Percentiles rank a stretch among this genome's conserved stretches.
Evolutionary conservation across 2,113 vertebrate genomes (phyloP).

Genomic region (Pelecanoides urinatrix): DNA sequence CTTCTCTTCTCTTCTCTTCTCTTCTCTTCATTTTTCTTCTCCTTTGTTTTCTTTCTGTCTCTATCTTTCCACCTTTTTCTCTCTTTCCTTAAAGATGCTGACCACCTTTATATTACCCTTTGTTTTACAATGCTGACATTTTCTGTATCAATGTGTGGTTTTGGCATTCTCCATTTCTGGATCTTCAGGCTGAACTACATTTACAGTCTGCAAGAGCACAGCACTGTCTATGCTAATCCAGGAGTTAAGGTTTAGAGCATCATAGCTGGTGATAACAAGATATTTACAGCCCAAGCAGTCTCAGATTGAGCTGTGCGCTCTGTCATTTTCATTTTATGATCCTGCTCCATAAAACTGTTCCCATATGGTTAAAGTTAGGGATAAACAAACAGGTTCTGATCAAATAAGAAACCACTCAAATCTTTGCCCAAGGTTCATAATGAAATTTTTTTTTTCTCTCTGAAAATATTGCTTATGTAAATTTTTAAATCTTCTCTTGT

Average conservation of each 20-base stretch:
- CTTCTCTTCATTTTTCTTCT: too few species aligned
- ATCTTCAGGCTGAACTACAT: not conserved
- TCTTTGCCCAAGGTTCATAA: slow-evolving; percentile 42
- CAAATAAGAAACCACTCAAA: slow-evolving; percentile 50
- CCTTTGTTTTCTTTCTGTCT: too few species aligned
- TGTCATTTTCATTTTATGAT: slow-evolving; percentile 61
- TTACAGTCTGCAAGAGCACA: not conserved
- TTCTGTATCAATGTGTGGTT: not conserved
- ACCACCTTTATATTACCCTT: not conserved
- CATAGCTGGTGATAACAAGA: slow-evolving; percentile 26
- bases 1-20: too few species aligned
- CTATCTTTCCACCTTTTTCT: not conserved
- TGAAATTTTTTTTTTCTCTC: slow-evolving; percentile 5
- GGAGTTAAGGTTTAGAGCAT: slow-evolving; percentile 23
- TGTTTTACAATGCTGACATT: not conserved
- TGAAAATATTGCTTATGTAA: slow-evolving; percentile 26
- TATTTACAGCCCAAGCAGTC: slow-evolving; percentile 31
- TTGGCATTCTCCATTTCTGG: not conserved
- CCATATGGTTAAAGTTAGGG: slow-evolving; percentile 54
- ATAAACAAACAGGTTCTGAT: slow-evolving; percentile 56
- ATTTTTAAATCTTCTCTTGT: not conserved
- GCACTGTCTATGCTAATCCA: not conserved
- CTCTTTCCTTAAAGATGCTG: not conserved
- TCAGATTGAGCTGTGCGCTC: slow-evolving; percentile 15
- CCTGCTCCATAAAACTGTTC: slow-evolving; percentile 28